Conservation (phyloP, 1,140 invertebrate species). For the Drosophila tropicalis region DNA sequence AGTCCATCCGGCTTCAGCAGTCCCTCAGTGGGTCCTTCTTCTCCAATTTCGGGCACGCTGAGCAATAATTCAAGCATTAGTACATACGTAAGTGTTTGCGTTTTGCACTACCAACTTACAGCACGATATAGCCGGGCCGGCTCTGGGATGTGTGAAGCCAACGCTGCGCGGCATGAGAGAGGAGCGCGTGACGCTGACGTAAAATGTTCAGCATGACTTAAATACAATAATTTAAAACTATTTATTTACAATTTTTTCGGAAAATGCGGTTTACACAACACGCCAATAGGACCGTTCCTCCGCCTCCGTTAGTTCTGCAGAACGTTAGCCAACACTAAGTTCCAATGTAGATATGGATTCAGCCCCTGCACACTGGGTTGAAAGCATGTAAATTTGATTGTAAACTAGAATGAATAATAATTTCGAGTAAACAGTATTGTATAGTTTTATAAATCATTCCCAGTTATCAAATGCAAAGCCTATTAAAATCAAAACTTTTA, state of each 20-base stretch:
- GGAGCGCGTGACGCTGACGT: constrained; percentile 42
- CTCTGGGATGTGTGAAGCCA: constrained; percentile 56
- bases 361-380: no score
- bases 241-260: constrained; percentile 1
- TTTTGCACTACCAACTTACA: constrained; percentile 54
- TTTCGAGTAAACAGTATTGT: no score
- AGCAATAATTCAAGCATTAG: background rate
- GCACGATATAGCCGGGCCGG: constrained; percentile 74
- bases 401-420: no score
- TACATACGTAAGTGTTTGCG: background rate
- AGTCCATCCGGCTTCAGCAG: constrained; percentile 89
- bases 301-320: no score
- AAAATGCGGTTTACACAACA: constrained; percentile 9
- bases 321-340: no score
- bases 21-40: constrained; percentile 89
- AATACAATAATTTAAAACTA: constrained; percentile 20
- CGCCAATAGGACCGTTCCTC: constrained; percentile 2
- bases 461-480: no score
- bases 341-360: no score
- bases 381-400: no score
- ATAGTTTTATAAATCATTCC: no score
- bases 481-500: background rate
- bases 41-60: constrained; percentile 95
- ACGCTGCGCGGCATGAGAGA: constrained; percentile 41
- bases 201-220: constrained; percentile 68